phyloP scores from a whole-genome alignment of 2,888 invertebrate species.

The Toxonevra muliebris region DNA sequence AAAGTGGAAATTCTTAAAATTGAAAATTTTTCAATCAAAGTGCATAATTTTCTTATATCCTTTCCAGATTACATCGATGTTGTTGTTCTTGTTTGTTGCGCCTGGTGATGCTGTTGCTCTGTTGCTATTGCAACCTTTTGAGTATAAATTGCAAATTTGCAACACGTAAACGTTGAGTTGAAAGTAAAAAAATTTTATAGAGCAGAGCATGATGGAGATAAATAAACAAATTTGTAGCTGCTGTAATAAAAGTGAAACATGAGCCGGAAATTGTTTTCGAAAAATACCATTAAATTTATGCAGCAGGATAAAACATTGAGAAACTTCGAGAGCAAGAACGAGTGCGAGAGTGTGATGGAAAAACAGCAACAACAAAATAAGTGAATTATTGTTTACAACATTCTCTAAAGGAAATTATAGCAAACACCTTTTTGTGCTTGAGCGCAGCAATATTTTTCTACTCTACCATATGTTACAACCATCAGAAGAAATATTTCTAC shows the following conservation, averaged over 20 bases:
- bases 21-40: conserved; percentile 20
- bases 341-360: no score
- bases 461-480: neutral
- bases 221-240: conserved; percentile 11
- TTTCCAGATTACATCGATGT: conserved; percentile 6
- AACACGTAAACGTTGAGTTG: neutral
- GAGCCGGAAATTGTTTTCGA: conserved; percentile 39
- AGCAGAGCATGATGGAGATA: neutral
- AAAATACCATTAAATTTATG: conserved; percentile 33
- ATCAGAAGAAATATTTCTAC: neutral
- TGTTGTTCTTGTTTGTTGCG: neutral
- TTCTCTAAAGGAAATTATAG: neutral
- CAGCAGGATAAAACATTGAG: neutral
- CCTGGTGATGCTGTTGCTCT: neutral
- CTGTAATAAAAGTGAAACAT: neutral
- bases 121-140: neutral
- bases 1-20: neutral
- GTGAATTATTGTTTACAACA: neutral
- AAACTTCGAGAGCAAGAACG: no score
- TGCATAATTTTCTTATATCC: conserved; percentile 29
- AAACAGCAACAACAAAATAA: neutral
- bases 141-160: conserved; percentile 8
- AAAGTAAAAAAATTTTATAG: neutral
- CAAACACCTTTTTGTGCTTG: neutral
- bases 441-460: neutral